Percentiles rank a stretch among this genome's conserved stretches.
These are phyloP conservation scores for Typhlichthys subterraneus DNA, from an alignment of 2,797 vertebrate species.

Conservation along the genomic window DNA sequence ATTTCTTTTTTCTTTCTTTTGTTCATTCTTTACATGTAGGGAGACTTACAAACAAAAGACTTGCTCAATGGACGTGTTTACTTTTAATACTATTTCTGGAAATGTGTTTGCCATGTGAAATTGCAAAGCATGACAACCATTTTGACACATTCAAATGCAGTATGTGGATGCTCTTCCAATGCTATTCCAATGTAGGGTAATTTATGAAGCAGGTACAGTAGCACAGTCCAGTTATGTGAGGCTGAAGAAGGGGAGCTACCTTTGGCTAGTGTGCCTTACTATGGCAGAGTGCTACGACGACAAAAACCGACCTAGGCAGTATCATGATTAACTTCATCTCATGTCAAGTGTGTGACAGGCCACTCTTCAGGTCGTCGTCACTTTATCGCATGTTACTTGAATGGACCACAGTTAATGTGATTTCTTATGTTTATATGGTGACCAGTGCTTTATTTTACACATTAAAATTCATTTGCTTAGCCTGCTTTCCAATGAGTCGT, in stretches of 20 bases:
- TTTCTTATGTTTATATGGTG: slow-evolving; percentile 29
- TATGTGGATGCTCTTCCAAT: slow-evolving; percentile 15
- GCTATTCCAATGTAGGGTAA: background rate
- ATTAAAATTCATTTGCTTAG: slow-evolving; percentile 11
- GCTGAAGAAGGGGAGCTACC: slow-evolving; percentile 13
- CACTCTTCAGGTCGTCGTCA: slow-evolving; percentile 14
- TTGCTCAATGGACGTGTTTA: background rate
- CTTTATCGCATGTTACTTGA: slow-evolving; percentile 49
- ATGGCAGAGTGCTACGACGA: background rate
- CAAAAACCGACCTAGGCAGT: slow-evolving; percentile 18
- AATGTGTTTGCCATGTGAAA: slow-evolving; percentile 1
- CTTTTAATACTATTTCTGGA: background rate
- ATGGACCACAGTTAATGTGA: slow-evolving; percentile 28
- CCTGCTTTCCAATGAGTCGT: too few relatives aligned
- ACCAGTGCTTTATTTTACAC: slow-evolving; percentile 36
- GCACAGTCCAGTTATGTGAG: slow-evolving; percentile 16
- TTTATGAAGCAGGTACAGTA: slow-evolving; percentile 21
- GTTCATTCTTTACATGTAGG: slow-evolving; percentile 1
- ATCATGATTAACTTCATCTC: slow-evolving; percentile 21
- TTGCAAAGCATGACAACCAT: background rate
- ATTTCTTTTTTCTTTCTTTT: background rate
- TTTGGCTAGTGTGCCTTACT: slow-evolving; percentile 59
- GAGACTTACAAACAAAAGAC: background rate
- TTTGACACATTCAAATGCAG: slow-evolving; percentile 20
- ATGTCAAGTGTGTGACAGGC: slow-evolving; percentile 6